Evolutionary conservation across 2,888 invertebrate species (phyloP).

Genomic region (Gnatocerus cornutus): DNA sequence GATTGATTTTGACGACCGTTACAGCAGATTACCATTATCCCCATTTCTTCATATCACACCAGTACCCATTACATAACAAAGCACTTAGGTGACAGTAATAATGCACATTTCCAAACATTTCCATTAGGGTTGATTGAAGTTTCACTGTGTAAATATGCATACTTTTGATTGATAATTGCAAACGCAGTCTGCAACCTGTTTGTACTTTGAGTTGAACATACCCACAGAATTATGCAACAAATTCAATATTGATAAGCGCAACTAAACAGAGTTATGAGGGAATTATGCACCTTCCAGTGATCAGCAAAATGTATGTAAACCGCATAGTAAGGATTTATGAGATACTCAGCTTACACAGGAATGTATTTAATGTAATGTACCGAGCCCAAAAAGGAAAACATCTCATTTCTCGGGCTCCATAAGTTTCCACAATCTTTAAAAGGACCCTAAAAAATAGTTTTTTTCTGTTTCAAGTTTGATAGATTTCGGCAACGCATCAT

Average conservation of each 20-base stretch:
- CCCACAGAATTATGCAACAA: not conserved
- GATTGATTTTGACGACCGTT: constrained; percentile 54
- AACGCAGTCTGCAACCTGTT: not conserved
- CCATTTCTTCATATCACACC: constrained; percentile 46
- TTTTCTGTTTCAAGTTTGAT: too few species aligned
- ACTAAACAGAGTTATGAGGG: too few species aligned
- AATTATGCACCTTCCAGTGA: too few species aligned
- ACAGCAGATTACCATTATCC: constrained; percentile 54
- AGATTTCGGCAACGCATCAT: too few species aligned
- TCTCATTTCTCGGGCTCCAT: too few species aligned
- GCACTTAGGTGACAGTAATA: constrained; percentile 46
- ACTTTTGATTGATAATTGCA: not conserved
- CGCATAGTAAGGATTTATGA: too few species aligned
- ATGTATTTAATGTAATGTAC: too few species aligned
- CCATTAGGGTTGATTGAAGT: constrained; percentile 12
- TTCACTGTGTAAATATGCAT: not conserved
- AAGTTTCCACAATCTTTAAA: too few species aligned
- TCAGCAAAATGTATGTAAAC: too few species aligned
- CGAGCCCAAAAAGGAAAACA: too few species aligned
- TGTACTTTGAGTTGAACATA: not conserved
- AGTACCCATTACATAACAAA: constrained; percentile 50
- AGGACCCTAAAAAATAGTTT: too few species aligned
- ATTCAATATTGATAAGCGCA: constrained; percentile 1
- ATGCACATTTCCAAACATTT: constrained; percentile 23
- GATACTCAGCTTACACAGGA: too few species aligned